phyloP scores from a whole-genome alignment of 2,888 invertebrate genomes.

The Nomada ferruginata region DNA sequence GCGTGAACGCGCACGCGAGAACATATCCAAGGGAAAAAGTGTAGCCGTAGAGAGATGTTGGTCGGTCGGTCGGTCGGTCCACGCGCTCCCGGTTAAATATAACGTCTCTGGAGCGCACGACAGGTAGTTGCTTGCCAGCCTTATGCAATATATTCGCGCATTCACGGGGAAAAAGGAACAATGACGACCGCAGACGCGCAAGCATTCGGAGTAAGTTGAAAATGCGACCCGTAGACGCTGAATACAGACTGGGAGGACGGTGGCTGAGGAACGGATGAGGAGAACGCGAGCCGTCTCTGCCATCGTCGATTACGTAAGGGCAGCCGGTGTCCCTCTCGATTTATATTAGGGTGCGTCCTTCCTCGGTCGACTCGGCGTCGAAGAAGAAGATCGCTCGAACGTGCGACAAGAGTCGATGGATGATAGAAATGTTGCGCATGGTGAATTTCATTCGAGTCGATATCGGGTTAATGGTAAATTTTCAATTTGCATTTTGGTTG shows the following conservation, averaged over 20 bases:
- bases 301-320: slow-evolving; percentile 46
- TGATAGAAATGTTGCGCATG: too few species aligned
- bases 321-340: slow-evolving; percentile 52
- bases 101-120: slow-evolving; percentile 49
- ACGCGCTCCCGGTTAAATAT: slow-evolving; percentile 46
- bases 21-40: slow-evolving; percentile 23
- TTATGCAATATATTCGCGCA: slow-evolving; percentile 45
- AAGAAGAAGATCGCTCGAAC: too few species aligned
- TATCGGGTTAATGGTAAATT: too few species aligned
- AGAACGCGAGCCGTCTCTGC: slow-evolving; percentile 5
- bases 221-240: slow-evolving; percentile 12
- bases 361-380: slow-evolving; percentile 5
- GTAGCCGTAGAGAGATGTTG: slow-evolving; percentile 4
- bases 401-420: too few species aligned
- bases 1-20: background rate
- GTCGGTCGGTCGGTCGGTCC: background rate
- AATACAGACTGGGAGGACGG: background rate
- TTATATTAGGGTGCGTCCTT: slow-evolving; percentile 52
- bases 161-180: slow-evolving; percentile 26
- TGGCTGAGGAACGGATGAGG: slow-evolving; percentile 15
- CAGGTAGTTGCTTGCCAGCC: slow-evolving; percentile 51
- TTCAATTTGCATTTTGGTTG: too few species aligned
- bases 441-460: too few species aligned
- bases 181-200: slow-evolving; percentile 18
- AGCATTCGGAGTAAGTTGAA: slow-evolving; percentile 32